Base-by-base conservation (phyloP, 2,888 invertebrate species). In the Meiosimyza platycephala region DNA sequence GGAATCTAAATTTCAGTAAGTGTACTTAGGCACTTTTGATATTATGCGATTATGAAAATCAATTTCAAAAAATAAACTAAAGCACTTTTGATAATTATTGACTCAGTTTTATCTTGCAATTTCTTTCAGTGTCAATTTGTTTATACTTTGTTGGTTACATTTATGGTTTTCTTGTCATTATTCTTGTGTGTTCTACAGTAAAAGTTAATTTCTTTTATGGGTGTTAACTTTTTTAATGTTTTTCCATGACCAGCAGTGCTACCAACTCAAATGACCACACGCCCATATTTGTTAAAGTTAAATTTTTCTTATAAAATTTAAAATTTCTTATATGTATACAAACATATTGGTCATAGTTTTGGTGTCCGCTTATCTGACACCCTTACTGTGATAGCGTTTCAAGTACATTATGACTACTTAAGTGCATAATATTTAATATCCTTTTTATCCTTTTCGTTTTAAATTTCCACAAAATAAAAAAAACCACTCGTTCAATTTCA, bases 221-320 rank as follows among this genome's bases (percentile, higher is more conserved):
- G 67, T 47, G 67, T 67, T 47, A 57, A 67, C 67, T 48, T 28
- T 57, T 67, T 55, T 67, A 57, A 18, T 55, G 67, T 48, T 55
- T 22, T 48, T 55, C 40, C 33, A n/a, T 33, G 11, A 33, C 40
- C 40, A 13, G 47, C 54, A 55, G 40, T 54, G 13, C 55, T 66
- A 11, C 40, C 47, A 33, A 47, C 66, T 66, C 40, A 55, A 57
- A 40, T 54, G 55, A 18, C 48, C 22, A 13, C 67, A 48, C 22
- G 47, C 48, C 57, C 64, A n/a, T 11, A 12, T 6, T 66, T 40
- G 48, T 40, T 40, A 1, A 40, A 40, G 9, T 40, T 6, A 40
- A 40, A 2, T 40, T 40, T 9, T 40, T 6, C 40, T 40, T 9
- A 6, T 9, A 40, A 9, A 40, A 40, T 40, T 40, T 40, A 40